phyloP scores from a whole-genome alignment of 2,113 vertebrate genomes.

The Barnardius zonarius region DNA sequence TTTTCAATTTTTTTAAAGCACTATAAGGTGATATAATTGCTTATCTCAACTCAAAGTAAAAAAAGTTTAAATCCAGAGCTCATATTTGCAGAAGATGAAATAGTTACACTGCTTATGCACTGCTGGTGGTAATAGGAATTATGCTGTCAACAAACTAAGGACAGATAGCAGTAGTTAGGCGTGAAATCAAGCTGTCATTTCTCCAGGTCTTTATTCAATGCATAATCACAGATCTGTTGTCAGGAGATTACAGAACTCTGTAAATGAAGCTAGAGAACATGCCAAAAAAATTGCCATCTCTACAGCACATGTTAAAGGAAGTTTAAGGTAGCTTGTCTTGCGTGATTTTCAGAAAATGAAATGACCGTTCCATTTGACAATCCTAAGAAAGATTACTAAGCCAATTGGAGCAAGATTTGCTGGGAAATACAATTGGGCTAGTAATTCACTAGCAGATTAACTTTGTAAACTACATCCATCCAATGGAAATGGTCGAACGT shows the following conservation, averaged over 20 bases:
- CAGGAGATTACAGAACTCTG: constrained; percentile 51
- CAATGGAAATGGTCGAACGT: neutral
- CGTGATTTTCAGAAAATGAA: neutral
- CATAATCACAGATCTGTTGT: constrained; percentile 40
- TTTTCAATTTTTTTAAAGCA: neutral
- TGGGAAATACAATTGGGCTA: neutral
- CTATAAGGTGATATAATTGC: neutral
- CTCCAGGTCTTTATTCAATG: constrained; percentile 27
- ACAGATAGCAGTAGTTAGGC: neutral
- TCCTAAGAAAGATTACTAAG: neutral
- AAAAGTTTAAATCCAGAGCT: neutral
- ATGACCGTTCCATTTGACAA: neutral
- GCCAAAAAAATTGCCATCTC: constrained; percentile 3
- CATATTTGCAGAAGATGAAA: neutral
- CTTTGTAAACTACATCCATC: neutral
- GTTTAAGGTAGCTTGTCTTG: neutral
- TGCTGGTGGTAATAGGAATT: neutral
- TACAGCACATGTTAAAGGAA: neutral
- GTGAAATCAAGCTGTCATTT: constrained; percentile 34
- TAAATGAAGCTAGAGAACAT: neutral
- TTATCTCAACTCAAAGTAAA: neutral
- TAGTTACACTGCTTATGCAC: neutral
- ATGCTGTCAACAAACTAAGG: neutral
- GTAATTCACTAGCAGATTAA: neutral
- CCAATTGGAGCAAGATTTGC: neutral